Percentiles rank a stretch among this genome's conserved stretches.
These are phyloP conservation scores for Hippolais icterina DNA, from an alignment of 2,113 vertebrate genomes.

Conservation along the genomic window DNA sequence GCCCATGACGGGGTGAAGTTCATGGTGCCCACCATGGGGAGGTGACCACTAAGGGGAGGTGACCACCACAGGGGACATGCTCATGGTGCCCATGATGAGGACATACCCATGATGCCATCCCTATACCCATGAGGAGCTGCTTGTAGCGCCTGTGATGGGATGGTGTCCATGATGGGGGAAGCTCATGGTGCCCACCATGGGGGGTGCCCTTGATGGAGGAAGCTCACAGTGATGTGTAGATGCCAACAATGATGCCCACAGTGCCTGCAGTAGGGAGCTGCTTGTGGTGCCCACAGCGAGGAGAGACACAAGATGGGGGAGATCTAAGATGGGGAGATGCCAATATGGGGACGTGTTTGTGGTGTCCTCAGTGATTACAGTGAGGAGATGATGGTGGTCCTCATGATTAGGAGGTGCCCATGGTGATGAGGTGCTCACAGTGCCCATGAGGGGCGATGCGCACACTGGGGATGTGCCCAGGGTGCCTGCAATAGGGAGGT, in stretches of 20 bases:
- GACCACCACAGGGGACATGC: not conserved
- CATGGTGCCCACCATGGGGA: accelerated
- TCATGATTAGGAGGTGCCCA: not conserved
- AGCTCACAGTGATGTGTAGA: not conserved
- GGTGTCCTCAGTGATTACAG: not conserved
- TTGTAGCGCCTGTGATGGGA: accelerated
- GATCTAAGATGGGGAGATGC: not conserved
- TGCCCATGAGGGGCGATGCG: not conserved
- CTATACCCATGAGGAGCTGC: not conserved
- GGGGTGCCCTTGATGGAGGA: no score
- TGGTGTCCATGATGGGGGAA: not conserved
- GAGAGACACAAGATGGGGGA: not conserved
- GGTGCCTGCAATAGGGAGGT: not conserved
- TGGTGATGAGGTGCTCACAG: accelerated
- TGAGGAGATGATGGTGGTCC: not conserved
- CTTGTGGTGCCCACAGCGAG: accelerated
- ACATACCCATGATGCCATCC: not conserved
- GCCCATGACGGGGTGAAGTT: not conserved
- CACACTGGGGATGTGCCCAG: no score
- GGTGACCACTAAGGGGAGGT: no score
- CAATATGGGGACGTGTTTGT: accelerated
- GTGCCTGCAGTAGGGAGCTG: not conserved
- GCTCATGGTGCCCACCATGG: not conserved
- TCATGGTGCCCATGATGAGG: not conserved
- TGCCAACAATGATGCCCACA: not conserved